Base-by-base conservation (phyloP, 2,888 invertebrate species). In the Dynastes grantii region DNA sequence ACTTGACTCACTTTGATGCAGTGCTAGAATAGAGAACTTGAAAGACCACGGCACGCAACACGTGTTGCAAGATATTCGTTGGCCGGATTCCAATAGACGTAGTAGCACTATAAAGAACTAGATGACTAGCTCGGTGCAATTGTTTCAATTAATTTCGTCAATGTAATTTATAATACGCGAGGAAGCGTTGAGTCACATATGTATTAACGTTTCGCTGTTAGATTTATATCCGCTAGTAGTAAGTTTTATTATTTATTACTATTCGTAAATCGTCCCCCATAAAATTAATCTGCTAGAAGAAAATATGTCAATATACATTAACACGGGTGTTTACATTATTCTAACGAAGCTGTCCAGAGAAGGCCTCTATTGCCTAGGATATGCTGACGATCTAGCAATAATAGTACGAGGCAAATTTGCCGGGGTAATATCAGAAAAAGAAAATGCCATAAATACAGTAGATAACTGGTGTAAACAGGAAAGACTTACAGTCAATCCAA, bases 1-100 rank as follows among this genome's bases (percentile, higher is more conserved):
- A 73, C 73, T 73, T 73, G 73, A 73, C 73, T 73, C 73, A 73
- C 73, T 73, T 73, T 16, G 73, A 73, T 58, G 73, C 40, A 73
- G 58, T 45, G 32, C 40, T 73, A 40, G 73, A 16, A 55, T 73
- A 73, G 22, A 58, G 73, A 73, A 71, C 16, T 55, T 32, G 71
- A 71, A 73, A 73, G 58, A 58, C 58, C 58, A 73, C 2, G 37
- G 61, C 73, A 61, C 58, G 73, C 73, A 73, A 73, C 73, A 73
- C 73, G 73, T 73, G 73, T 61, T 73, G 45, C 73, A 73, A 73
- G 73, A 73, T 58, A 40, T 58, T 73, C 58, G 22, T 58, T 73
- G 73, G 73, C 73, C 37, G 58, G 40, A 16, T 58, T 73, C 73
- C 73, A 73, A 58, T 58, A 53, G 45, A 11, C 61, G 58, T 37